Evolutionary conservation across 2,888 invertebrate genomes (phyloP), one percentile per base, ranked within the genome.

Genomic region (Spialia ferax): DNA sequence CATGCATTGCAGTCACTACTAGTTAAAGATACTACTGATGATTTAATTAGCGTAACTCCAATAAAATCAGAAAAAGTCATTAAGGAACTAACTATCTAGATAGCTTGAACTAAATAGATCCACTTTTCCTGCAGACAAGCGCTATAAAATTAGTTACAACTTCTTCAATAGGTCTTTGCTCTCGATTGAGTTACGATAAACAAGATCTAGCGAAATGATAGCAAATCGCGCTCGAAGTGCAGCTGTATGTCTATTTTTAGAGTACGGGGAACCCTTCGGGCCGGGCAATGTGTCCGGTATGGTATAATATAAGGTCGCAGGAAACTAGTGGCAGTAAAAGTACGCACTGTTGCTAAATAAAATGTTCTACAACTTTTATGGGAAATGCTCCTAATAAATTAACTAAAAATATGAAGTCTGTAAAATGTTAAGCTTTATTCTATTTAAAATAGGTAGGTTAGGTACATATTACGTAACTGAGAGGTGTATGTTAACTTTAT

Each of bases 201-300:
- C 11, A 20, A 11, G 50, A 52, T 52, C 23, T 1, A 20, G 50
- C 50, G 23, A 23, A 6, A 1, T 52, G 50, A 55, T 55, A 63
- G 35, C n/a, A 23, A 54, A 54, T 48, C 35, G 23, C 42, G 61
- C 48, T 61, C 20, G 2, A 8, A 10, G 7, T 15, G 50, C 57
- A 57, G 57, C 48, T 64, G 57, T 50, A 20, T 7, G 50, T 59
- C 32, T 65, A 65, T 59, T 20, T 59, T 65, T 59, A 59, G 65
- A 23, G 18, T 15, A 50, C 50, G 57, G 59, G 65, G 57, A 65
- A 66, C 60, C 60, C 45, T 20, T 45, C 10, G 45, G 3, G 42
- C 42, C 15, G 42, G 15, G 42, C 45, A 45, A 32, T 65, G 42
- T 38, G 35, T 38, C 10, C 56, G 56, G 4, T n/a, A n/a, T n/a